A percentile compares a stretch with the other conserved stretches of the same genome.
phyloP scores from a whole-genome alignment of 1,140 invertebrate species.

The Aphis gossypii region DNA sequence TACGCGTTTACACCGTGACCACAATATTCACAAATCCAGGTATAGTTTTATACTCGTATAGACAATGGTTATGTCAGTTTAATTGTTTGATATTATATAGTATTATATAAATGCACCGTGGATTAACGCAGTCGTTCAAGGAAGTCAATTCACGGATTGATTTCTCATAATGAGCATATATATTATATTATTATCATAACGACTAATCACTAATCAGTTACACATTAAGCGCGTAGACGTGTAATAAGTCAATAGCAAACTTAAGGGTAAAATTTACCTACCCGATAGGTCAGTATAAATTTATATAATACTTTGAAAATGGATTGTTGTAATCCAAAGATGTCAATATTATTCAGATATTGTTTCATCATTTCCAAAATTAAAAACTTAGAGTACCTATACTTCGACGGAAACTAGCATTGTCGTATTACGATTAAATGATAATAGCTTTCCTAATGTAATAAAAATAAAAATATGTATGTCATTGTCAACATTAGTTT shows the following conservation, averaged over 20 bases:
- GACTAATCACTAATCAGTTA: not conserved
- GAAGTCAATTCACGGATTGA: not conserved
- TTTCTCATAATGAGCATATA: not conserved
- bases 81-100: not conserved
- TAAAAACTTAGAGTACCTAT: not conserved
- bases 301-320: not conserved
- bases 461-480: too few relatives aligned
- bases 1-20: not conserved
- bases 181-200: not conserved
- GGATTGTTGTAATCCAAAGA: not conserved
- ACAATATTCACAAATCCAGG: not conserved
- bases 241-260: not conserved
- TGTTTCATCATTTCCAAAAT: not conserved
- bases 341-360: not conserved
- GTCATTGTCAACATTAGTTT: too few relatives aligned
- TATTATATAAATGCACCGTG: not conserved
- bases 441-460: too few relatives aligned
- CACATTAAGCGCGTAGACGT: not conserved
- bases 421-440: too few relatives aligned
- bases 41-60: not conserved
- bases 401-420: too few relatives aligned
- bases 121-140: not conserved
- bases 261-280: not conserved
- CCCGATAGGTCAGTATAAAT: too few relatives aligned
- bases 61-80: slow-evolving; percentile 4